Evolutionary conservation across 2,113 vertebrate genomes (phyloP).

Genomic region (Ptilonorhynchus violaceus): DNA sequence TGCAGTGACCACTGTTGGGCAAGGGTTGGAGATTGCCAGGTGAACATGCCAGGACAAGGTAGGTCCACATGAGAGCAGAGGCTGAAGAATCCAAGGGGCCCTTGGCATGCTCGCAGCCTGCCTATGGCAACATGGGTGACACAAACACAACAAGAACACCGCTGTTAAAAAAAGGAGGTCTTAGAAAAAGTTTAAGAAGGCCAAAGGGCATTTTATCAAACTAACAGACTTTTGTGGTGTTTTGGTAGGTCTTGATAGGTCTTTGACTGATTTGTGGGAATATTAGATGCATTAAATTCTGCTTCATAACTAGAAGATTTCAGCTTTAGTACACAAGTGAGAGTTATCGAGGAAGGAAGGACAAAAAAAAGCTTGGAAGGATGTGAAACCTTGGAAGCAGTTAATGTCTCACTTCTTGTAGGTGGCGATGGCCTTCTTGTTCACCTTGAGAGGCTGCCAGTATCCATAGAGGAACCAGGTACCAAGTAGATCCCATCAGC

Average conservation of each 20-base stretch:
- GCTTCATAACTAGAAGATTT: not conserved
- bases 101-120: not conserved
- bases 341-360: not conserved
- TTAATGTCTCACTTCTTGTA: not conserved
- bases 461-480: not conserved
- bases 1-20: accelerated
- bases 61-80: not conserved
- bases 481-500: not conserved
- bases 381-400: not conserved
- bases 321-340: not conserved
- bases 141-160: not conserved
- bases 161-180: not conserved
- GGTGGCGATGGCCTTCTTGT: not conserved
- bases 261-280: not conserved
- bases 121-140: accelerated
- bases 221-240: not conserved
- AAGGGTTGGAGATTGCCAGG: accelerated
- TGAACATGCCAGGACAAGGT: not conserved
- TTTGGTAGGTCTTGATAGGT: not conserved
- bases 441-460: not conserved
- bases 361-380: not conserved
- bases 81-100: not conserved
- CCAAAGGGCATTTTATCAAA: not conserved
- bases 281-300: not conserved
- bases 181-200: not conserved